Evolutionary conservation across 1,140 invertebrate genomes (phyloP).

Genomic region (Diachasma alloeum): DNA sequence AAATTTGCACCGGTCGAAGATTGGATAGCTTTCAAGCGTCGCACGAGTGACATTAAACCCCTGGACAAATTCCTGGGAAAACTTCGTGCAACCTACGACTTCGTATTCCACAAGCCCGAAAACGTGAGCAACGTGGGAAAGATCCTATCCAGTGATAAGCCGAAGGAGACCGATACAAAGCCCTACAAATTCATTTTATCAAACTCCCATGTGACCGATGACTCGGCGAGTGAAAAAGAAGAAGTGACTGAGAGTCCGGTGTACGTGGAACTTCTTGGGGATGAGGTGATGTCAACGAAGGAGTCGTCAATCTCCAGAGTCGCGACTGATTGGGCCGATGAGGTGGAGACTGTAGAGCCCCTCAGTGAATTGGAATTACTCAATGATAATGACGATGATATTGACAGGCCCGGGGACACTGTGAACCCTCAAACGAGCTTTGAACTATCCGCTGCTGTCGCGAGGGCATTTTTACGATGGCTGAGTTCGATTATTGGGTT

Average conservation of each 20-base stretch:
- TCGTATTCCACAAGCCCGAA: conserved; percentile 49
- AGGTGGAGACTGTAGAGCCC: conserved; percentile 34
- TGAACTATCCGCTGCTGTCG: conserved; percentile 37
- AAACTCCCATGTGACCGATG: background rate
- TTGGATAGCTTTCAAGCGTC: conserved; percentile 36
- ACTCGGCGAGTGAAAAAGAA: background rate
- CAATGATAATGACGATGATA: conserved; percentile 26
- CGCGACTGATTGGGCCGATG: conserved; percentile 38
- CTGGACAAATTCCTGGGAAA: conserved; percentile 51
- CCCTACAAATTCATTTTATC: conserved; percentile 25
- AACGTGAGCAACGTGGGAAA: conserved; percentile 47
- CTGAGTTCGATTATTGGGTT: conserved; percentile 42
- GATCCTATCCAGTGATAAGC: conserved; percentile 28
- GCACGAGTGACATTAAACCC: conserved; percentile 37
- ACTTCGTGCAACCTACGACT: conserved; percentile 51
- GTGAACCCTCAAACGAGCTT: conserved; percentile 30
- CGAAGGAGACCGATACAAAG: conserved; percentile 9
- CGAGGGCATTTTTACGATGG: conserved; percentile 47
- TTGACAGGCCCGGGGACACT: conserved; percentile 36
- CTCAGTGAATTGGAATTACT: conserved; percentile 39
- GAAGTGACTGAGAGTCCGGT: background rate
- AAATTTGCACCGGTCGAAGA: conserved; percentile 50
- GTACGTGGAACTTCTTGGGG: conserved; percentile 11
- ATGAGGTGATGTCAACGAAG: conserved; percentile 15
- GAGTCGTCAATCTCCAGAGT: conserved; percentile 18